Evolutionary conservation across 2,113 vertebrate genomes (phyloP).

Genomic region (Furnarius figulus): DNA sequence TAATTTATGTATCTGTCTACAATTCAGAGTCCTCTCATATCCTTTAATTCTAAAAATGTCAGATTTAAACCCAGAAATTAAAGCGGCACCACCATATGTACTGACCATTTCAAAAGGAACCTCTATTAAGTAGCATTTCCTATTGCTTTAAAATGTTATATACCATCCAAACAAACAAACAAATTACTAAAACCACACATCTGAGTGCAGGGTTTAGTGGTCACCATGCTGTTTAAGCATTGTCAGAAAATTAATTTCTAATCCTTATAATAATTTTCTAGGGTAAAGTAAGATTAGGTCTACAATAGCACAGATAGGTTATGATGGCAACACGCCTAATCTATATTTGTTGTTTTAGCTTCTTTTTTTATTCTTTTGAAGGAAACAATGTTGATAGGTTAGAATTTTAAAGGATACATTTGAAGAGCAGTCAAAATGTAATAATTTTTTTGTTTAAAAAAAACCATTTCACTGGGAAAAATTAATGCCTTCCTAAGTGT

Average conservation of each 20-base stretch:
- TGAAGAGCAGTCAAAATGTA: background rate
- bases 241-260: background rate
- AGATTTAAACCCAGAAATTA: background rate
- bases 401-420: background rate
- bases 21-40: background rate
- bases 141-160: background rate
- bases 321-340: background rate
- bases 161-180: background rate
- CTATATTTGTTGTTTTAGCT: background rate
- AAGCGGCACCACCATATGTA: accelerated
- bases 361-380: background rate
- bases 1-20: background rate
- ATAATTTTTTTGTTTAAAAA: background rate
- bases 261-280: constrained; percentile 38
- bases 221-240: background rate
- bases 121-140: background rate
- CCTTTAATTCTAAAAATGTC: background rate
- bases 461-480: background rate
- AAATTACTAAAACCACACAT: background rate
- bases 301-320: background rate
- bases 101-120: background rate
- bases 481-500: background rate
- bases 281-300: constrained; percentile 51
- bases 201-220: background rate
- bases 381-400: background rate